Conservation (phyloP, 2,888 invertebrate species). For the Caenorhabditis doughertyi region DNA sequence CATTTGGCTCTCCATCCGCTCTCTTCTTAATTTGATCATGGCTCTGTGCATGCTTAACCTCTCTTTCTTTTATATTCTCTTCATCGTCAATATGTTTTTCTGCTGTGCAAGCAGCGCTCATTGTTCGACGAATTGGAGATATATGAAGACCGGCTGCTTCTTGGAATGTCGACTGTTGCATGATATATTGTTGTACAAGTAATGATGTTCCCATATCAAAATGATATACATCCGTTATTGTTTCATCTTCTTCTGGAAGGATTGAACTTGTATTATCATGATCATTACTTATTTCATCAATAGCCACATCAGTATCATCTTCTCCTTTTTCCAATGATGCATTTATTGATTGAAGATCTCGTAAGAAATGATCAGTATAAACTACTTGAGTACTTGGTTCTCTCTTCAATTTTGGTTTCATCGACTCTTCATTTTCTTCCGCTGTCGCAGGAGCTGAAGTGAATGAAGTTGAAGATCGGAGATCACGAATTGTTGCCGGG, state of each 20-base stretch:
- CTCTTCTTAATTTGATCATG: conserved; percentile 66
- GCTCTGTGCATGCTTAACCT: conserved; percentile 65
- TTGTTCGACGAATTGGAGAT: conserved; percentile 64
- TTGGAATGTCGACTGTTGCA: conserved; percentile 57
- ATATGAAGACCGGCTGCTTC: conserved; percentile 37
- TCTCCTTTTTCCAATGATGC: conserved; percentile 48
- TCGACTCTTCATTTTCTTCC: conserved; percentile 7
- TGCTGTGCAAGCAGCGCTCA: conserved; percentile 57
- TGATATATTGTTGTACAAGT: conserved; percentile 39
- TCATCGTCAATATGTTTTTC: conserved; percentile 36
- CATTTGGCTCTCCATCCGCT: conserved; percentile 62
- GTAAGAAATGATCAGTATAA: conserved; percentile 63
- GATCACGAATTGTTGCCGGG: conserved; percentile 38
- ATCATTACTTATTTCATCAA: conserved; percentile 10
- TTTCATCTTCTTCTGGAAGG: conserved; percentile 49
- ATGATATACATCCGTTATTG: conserved; percentile 34
- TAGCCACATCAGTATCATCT: conserved; percentile 1
- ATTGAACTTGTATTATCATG: conserved; percentile 14
- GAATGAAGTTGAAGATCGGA: conserved; percentile 57
- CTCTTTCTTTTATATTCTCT: conserved; percentile 42
- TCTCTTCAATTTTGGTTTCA: conserved; percentile 38
- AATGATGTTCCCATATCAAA: conserved; percentile 40
- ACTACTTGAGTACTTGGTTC: conserved; percentile 62
- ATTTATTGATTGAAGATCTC: conserved; percentile 61
- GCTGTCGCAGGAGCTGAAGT: conserved; percentile 19